phyloP scores from a whole-genome alignment of 2,797 vertebrate species.

The Rhabdophis nuchalis region DNA sequence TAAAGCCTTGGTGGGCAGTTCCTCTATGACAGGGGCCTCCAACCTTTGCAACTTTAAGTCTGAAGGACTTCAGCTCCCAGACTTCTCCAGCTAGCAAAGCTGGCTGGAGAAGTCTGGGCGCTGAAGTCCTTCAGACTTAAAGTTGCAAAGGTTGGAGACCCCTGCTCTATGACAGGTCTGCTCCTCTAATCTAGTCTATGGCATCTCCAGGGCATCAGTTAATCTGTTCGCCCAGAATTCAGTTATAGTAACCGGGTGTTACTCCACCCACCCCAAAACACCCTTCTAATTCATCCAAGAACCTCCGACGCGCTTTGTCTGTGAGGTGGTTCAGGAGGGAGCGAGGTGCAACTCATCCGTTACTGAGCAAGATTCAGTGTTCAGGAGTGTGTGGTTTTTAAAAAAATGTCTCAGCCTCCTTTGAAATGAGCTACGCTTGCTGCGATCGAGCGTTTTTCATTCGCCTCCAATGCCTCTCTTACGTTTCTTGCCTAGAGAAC shows the following conservation, averaged over 20 bases:
- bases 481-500: not conserved
- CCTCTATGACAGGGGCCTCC: not conserved
- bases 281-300: not conserved
- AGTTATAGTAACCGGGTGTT: not conserved
- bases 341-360: not conserved
- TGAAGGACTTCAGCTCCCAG: no score
- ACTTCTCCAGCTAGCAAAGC: no score
- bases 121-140: no score
- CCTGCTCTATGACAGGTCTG: not conserved
- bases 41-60: no score
- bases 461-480: not conserved
- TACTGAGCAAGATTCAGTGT: not conserved
- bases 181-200: not conserved
- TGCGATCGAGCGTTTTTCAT: not conserved
- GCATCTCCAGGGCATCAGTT: not conserved
- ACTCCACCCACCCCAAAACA: not conserved
- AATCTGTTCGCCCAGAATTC: not conserved
- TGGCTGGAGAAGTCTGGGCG: no score
- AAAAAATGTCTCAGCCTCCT: not conserved
- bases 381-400: not conserved
- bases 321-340: not conserved
- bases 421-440: not conserved
- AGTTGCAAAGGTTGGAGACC: no score
- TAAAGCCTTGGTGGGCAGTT: not conserved
- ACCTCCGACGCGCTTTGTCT: not conserved